Evolutionary conservation across 2,888 invertebrate genomes (phyloP).

Genomic region (Sympetrum striolatum): DNA sequence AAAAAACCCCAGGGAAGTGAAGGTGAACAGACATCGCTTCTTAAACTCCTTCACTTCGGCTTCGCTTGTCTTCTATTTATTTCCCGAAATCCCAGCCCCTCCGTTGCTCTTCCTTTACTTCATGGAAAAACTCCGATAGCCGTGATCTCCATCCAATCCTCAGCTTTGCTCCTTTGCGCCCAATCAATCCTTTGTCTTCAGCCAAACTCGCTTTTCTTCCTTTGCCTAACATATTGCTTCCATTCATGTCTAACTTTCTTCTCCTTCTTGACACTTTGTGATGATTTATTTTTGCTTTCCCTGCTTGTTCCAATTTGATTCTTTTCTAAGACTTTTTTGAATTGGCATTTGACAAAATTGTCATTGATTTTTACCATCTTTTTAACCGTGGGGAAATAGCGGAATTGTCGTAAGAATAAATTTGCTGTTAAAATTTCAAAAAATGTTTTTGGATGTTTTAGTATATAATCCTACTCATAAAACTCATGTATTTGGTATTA

Average conservation of each 20-base stretch:
- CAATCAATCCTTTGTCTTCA: neutral
- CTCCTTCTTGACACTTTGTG: neutral
- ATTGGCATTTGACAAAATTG: too few relatives aligned
- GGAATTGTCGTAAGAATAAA: too few relatives aligned
- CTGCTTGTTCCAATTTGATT: neutral
- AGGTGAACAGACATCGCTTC: neutral
- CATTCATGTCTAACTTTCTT: neutral
- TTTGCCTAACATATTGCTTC: neutral
- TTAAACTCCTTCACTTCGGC: neutral
- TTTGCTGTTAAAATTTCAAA: too few relatives aligned
- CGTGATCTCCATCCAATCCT: neutral
- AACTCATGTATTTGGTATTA: too few relatives aligned
- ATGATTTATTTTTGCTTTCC: neutral
- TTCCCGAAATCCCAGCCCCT: neutral
- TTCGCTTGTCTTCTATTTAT: neutral
- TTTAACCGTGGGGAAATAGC: too few relatives aligned
- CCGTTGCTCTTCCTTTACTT: neutral
- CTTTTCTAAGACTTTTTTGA: too few relatives aligned
- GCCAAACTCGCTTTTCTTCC: neutral
- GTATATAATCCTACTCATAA: too few relatives aligned
- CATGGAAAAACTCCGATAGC: neutral
- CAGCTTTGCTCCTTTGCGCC: neutral
- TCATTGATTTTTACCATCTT: too few relatives aligned
- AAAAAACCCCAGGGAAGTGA: neutral
- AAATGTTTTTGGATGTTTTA: too few relatives aligned